phyloP scores from a whole-genome alignment of 2,113 vertebrate genomes.

The Myrmophylax atrothorax region DNA sequence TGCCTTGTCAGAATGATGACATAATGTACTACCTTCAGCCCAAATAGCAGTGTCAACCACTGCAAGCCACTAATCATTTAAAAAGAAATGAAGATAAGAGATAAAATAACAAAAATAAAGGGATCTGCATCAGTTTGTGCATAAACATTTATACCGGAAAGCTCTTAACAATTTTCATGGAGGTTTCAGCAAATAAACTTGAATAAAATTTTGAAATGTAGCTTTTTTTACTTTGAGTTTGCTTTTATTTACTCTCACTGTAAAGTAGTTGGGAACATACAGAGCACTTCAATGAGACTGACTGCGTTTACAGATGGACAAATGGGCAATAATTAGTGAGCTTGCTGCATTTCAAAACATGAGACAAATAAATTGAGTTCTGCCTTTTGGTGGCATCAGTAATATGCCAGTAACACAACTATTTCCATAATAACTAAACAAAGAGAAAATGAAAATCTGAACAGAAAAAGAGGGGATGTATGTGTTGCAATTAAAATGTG shows the following conservation, averaged over 20 bases:
- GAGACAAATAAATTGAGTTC: not conserved
- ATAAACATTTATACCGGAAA: not conserved
- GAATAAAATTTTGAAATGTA: not conserved
- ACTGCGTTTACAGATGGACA: not conserved
- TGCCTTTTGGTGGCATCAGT: not conserved
- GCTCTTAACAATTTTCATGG: not conserved
- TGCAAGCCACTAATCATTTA: not conserved
- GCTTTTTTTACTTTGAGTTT: not conserved
- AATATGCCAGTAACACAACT: not conserved
- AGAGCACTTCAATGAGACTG: not conserved
- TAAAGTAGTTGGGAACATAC: not conserved
- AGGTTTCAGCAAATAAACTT: not conserved
- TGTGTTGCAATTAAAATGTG: not conserved
- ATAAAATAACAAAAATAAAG: not conserved
- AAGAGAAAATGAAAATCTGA: not conserved
- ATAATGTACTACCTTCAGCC: not conserved
- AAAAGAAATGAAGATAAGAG: not conserved
- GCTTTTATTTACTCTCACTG: not conserved
- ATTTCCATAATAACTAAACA: not conserved
- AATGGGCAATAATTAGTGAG: not conserved
- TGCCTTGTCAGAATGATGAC: not conserved
- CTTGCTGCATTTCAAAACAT: not conserved
- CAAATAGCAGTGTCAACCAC: not conserved
- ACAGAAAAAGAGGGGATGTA: not conserved
- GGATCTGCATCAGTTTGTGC: not conserved